Conservation (phyloP, 1,140 invertebrate species). For the Temnothorax curvispinosus region DNA sequence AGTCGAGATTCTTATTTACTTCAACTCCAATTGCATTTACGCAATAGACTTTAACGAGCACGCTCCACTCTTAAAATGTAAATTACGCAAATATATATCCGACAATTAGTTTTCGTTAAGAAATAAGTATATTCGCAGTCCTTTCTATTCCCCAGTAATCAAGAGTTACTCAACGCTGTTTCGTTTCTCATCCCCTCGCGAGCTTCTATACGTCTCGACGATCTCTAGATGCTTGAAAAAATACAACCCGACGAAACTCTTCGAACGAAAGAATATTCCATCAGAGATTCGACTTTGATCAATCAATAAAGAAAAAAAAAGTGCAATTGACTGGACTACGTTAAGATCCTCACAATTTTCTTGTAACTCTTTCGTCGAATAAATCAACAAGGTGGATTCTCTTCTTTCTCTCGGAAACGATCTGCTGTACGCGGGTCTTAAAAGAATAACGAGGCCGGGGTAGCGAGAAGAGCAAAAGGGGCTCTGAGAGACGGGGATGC, state of each 20-base stretch:
- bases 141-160: conserved; percentile 33
- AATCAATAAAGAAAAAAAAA: conserved; percentile 1
- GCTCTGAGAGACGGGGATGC: no score
- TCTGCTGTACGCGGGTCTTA: conserved; percentile 34
- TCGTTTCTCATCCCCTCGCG: no score
- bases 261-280: conserved; percentile 24
- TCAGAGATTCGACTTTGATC: conserved; percentile 41
- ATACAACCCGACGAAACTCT: conserved; percentile 24
- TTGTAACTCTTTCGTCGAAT: conserved; percentile 32
- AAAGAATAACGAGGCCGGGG: conserved; percentile 31
- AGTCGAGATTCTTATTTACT: conserved; percentile 50
- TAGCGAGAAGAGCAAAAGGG: conserved; percentile 2
- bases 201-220: background rate
- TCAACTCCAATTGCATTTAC: conserved; percentile 48
- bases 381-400: conserved; percentile 43
- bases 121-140: conserved; percentile 18
- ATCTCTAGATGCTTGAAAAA: conserved; percentile 31
- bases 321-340: conserved; percentile 14
- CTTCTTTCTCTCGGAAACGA: conserved; percentile 30
- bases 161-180: background rate
- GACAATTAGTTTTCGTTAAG: conserved; percentile 48
- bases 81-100: conserved; percentile 50
- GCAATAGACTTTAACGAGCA: conserved; percentile 50
- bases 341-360: conserved; percentile 50
- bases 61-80: conserved; percentile 20